phyloP scores from a whole-genome alignment of 1,140 invertebrate genomes.

The Andricus grossulariae region DNA sequence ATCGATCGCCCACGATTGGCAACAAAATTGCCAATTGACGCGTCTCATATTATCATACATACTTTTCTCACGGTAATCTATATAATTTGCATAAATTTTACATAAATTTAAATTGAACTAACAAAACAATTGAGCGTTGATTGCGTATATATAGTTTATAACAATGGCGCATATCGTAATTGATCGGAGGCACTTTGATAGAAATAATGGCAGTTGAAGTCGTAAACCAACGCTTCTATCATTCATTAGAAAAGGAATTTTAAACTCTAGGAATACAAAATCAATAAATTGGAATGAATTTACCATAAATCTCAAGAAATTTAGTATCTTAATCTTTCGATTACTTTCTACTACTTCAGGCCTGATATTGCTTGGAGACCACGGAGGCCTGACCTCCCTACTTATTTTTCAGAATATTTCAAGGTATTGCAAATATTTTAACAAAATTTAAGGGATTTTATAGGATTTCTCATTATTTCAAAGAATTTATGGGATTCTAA shows the following conservation, averaged over 20 bases:
- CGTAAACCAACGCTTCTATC: background rate
- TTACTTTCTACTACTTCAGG: too few relatives aligned
- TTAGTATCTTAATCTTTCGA: too few relatives aligned
- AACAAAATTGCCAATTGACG: background rate
- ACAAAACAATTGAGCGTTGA: background rate
- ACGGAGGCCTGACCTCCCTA: too few relatives aligned
- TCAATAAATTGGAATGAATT: background rate
- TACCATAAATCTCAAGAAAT: background rate
- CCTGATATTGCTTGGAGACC: too few relatives aligned
- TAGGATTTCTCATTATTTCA: too few relatives aligned
- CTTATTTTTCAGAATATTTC: too few relatives aligned
- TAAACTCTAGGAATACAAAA: background rate
- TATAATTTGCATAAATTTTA: slow-evolving; percentile 6
- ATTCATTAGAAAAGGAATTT: background rate
- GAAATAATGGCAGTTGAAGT: background rate
- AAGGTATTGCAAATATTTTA: too few relatives aligned
- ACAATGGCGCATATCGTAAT: slow-evolving; percentile 19
- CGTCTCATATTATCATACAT: background rate
- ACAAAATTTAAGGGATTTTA: too few relatives aligned
- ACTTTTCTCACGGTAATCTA: slow-evolving; percentile 2
- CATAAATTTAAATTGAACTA: slow-evolving; percentile 5
- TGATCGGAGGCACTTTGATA: background rate
- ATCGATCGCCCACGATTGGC: background rate
- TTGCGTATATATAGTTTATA: slow-evolving; percentile 4
- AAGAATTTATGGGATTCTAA: too few relatives aligned